phyloP scores from a whole-genome alignment of 2,888 invertebrate genomes.

The Cenopis cana region DNA sequence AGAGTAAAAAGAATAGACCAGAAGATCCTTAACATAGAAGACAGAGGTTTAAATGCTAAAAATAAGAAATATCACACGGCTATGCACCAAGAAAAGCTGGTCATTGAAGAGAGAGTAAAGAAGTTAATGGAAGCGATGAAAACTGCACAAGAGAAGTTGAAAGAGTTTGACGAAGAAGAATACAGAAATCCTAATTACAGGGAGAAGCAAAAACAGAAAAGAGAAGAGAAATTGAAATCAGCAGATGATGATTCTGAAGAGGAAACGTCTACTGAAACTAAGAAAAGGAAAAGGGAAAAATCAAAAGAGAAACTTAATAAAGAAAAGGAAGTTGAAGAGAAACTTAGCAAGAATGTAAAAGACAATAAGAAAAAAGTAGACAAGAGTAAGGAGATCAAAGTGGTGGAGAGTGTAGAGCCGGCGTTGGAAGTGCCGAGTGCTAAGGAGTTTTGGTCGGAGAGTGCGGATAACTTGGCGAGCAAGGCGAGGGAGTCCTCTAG shows the following conservation, averaged over 20 bases:
- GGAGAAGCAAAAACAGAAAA: constrained; percentile 47
- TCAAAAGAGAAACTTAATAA: constrained; percentile 47
- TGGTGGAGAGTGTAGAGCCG: constrained; percentile 62
- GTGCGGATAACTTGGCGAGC: constrained; percentile 47
- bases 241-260: constrained; percentile 45
- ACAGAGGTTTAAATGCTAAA: constrained; percentile 61
- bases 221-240: constrained; percentile 49
- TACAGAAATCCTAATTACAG: constrained; percentile 50
- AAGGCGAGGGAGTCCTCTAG: constrained; percentile 60
- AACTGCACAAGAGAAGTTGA: constrained; percentile 58
- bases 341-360: constrained; percentile 44
- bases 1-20: constrained; percentile 59
- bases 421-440: constrained; percentile 71
- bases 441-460: constrained; percentile 71
- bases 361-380: constrained; percentile 47
- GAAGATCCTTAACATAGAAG: constrained; percentile 69
- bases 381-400: constrained; percentile 51
- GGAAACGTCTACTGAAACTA: constrained; percentile 13
- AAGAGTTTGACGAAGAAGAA: constrained; percentile 53
- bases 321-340: constrained; percentile 49
- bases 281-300: constrained; percentile 45
- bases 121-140: constrained; percentile 61
- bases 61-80: constrained; percentile 73
- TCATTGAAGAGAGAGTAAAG: constrained; percentile 59
- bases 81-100: constrained; percentile 67